Evolutionary conservation across 2,113 vertebrate species (phyloP), one percentile per base, ranked within the genome.

Genomic region (Sitta europaea): DNA sequence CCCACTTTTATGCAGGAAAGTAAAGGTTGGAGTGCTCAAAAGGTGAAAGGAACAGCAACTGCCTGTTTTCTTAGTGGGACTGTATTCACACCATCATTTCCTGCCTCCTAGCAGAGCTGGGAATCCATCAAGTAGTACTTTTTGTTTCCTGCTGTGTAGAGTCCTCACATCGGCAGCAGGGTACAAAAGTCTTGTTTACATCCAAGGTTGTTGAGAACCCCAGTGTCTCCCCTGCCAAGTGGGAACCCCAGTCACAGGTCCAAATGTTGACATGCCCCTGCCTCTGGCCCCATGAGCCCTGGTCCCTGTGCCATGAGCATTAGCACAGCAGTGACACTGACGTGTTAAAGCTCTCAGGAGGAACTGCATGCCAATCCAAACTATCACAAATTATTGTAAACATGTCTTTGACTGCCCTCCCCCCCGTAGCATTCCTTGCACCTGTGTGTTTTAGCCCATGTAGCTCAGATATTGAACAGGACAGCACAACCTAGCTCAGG

Each of bases 181-280:
- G 43, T 20, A 27, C 19, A 61, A 61, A n/a, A 9, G 5, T 33
- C 93, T 76, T 79, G 33, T 40, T 88, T 59, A 36, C 23, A 51
- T 9, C 7, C 45, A 21, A 40, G 9, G 7, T 12, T 48, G 4
- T 40, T 86, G 79, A 48, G 36, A 48, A 51, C 9, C 8, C 43
- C 15, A 11, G 4, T 45, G 27, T 61, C 31, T 29, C 9, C 14
- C 12, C 9, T 50, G 15, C 28, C 25, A 81, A 14, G 5, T 18
- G 18, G 21, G 33, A 90, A 50, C 38, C 19, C 17, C 27, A 78
- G 2, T 10, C 62, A 36, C 11, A 38, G 9, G 4, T 47, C 33
- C 11, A 20, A 21, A 35, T 2, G 3, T 29, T 87, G 36, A 17
- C 1, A 5, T 1, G 0, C 4, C 13, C 1, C 5, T 48, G 21